Evolutionary conservation across 2,888 invertebrate species (phyloP), one percentile per base, ranked within the genome.

Genomic region (Resseliella maxima): DNA sequence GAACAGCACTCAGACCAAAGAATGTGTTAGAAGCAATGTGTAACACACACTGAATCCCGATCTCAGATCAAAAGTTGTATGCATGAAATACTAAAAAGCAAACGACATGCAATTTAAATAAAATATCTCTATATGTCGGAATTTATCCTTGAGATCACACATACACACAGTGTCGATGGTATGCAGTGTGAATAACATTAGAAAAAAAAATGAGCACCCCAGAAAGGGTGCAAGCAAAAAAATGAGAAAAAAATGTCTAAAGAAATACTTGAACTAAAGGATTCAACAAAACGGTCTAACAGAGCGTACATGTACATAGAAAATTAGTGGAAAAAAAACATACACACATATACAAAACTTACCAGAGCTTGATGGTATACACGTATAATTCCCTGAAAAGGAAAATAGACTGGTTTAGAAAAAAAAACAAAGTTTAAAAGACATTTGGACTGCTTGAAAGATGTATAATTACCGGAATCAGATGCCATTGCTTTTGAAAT

Each of bases 381-480:
- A 83, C 2, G 64, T 64, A 27, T 64, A 64, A 27, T 64, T 64
- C 27, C 64, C 64, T n/a, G 54, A 12, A 54, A n/a, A 18, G 54
- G 21, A 54, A n/a, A 21, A 54, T 3, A 54, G 18, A n/a, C 10
- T 10, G 54, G 5, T 6, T 12, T 6, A n/a, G 54, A 54, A 18
- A 54, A 21, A 3, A 54, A 54, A 54, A 41, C 41, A 41, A 12
- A 41, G 41, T 41, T 8, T 12, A 41, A 41, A 31, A 72, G 27
- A 10, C 15, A 92, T 92, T 93, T 88, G 94, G 94, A 89, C 94
- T 94, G 83, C 96, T n/a, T 96, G 88, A 95, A 94, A 90, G 96
- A 96, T 86, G 96, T 96, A 90, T 96, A 96, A 92, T 96, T 96
- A 88, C 96, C 96, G 54, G 95, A 95, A 92, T 96, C 95, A 85